Evolutionary conservation across 2,797 vertebrate genomes (phyloP).

Genomic region (Enteromius unitaeniatus): DNA sequence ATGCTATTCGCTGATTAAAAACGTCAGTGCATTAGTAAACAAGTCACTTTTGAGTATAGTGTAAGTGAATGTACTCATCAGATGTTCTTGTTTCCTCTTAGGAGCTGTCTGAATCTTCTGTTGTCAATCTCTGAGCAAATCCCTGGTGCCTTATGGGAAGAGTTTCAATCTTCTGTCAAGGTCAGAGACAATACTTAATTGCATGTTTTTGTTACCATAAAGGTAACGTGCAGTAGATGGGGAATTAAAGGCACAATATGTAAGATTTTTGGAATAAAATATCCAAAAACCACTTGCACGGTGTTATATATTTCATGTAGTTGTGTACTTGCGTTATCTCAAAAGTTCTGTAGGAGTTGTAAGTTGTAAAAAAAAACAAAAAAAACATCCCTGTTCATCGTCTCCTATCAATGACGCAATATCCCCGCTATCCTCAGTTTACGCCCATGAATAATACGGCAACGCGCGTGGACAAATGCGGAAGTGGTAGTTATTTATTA

Average conservation of each 20-base stretch:
- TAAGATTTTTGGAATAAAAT: too few species aligned
- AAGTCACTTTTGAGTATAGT: neutral
- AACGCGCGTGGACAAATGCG: too few species aligned
- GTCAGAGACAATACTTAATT: constrained; percentile 75
- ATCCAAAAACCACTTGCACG: too few species aligned
- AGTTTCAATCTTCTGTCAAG: constrained; percentile 95
- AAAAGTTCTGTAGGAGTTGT: too few species aligned
- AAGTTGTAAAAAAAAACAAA: too few species aligned
- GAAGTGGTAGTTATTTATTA: too few species aligned
- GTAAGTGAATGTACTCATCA: constrained; percentile 65
- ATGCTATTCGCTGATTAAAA: neutral
- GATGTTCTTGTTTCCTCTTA: constrained; percentile 72
- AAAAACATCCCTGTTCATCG: too few species aligned
- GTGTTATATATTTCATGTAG: too few species aligned
- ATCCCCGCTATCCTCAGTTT: too few species aligned
- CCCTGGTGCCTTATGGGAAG: constrained; percentile 94
- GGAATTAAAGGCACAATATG: neutral
- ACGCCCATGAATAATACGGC: too few species aligned
- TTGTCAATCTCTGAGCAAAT: constrained; percentile 91
- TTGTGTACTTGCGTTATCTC: too few species aligned
- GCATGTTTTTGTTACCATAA: constrained; percentile 7
- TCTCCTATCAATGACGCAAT: too few species aligned
- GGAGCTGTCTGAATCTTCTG: constrained; percentile 98
- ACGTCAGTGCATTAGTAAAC: neutral
- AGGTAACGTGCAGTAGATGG: neutral